Base-by-base conservation (phyloP, 2,797 vertebrate genomes). In the Pipistrellus pipistrellus region DNA sequence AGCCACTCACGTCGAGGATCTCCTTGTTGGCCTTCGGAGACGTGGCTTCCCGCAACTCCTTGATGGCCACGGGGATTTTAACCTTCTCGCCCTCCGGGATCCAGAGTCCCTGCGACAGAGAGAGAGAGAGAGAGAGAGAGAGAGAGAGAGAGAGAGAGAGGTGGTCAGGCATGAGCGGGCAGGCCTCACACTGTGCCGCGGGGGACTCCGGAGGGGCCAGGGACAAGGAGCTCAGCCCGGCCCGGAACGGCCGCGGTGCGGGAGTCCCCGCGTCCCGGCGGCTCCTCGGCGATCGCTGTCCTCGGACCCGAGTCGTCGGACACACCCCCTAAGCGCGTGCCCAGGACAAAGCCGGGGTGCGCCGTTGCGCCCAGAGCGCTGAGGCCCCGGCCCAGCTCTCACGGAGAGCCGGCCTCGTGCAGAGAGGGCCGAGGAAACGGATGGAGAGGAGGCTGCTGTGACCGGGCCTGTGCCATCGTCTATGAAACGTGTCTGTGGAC, bases 1-100 rank as follows among this genome's bases (percentile, higher is more conserved):
- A 48, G 85, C 53, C 8, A 99, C 99, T 98, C 98, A 99, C 99
- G 90, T 99, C 99, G 91, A 99, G 98, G 95, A 99, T 99, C 95
- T 99, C 99, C 96, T 99, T 99, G 98, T 99, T 99, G 97, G 99
- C 99, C 98, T 99, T 99, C 0, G 99, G 99, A 30, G 99, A 99
- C 1, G 99, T 99, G 95, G 99, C 99, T 97, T 99, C 99, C 98
- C 99, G 98, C 96, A 99, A 98, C 94, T 99, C 99, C 97, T 99
- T 99, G 98, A 99, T 99, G 96, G 99, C 99, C 18, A 99, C 99
- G 0, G 99, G 99, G 97, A 99, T 99, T 98, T 99, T 99, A 98
- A 99, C 99, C 71, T 99, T 99, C 96, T 99, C 99, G 32, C 99
- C 99, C 97, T 99, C 99, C n/a, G 99, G 99, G 97, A 99, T 99